Conservation (phyloP, 2,113 vertebrate species). For the Scalopus aquaticus region DNA sequence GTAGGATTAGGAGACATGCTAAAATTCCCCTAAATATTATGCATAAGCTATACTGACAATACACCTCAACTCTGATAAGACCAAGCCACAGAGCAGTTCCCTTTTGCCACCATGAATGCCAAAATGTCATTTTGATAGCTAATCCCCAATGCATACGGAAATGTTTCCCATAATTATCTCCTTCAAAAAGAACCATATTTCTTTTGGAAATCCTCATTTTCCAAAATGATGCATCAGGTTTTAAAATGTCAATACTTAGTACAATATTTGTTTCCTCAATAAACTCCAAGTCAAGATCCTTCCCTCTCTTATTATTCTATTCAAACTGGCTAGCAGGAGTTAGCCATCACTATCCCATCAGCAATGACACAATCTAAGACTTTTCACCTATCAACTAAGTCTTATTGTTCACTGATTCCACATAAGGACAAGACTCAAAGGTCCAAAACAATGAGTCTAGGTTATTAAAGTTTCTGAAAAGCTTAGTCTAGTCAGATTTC, state of each 20-base stretch:
- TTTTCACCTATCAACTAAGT: background rate
- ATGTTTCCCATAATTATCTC: background rate
- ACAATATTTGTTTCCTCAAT: background rate
- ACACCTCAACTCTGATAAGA: background rate
- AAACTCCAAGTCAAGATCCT: background rate
- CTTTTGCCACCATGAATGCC: background rate
- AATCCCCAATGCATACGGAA: background rate
- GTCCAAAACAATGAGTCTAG: background rate
- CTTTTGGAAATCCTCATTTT: background rate
- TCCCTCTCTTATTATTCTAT: background rate
- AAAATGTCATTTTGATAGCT: background rate
- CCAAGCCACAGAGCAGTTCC: background rate
- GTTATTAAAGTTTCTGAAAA: background rate
- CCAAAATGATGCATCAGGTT: background rate
- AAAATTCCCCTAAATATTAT: background rate
- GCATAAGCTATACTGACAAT: background rate
- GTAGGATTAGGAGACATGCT: background rate
- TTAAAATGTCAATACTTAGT: background rate
- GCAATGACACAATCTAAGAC: background rate
- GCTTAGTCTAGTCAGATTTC: background rate
- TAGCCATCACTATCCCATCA: background rate
- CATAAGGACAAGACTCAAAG: background rate
- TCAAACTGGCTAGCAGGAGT: background rate
- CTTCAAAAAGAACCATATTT: background rate
- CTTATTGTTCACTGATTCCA: background rate